Evolutionary conservation across 2,113 vertebrate species (phyloP), one percentile per base, ranked within the genome.

Genomic region (Carettochelys insculpta): DNA sequence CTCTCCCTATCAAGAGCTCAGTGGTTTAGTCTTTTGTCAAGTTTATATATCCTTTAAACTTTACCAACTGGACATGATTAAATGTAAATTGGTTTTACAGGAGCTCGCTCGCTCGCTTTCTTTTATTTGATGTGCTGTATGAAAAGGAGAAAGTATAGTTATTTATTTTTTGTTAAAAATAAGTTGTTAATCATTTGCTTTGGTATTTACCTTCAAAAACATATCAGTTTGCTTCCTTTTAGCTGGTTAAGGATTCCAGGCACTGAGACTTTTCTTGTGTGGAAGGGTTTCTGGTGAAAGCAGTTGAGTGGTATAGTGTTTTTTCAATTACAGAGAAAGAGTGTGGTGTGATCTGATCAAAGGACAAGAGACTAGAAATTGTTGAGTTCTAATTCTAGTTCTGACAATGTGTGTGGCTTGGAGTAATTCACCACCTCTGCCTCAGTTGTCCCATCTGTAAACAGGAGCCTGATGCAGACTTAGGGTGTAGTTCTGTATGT

Each of bases 121-220:
- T 86, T 81, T 79, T 31, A 71, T 43, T 58, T 75, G 29, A 83
- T 86, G 68, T 85, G 89, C 11, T 65, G 8, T 34, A n/a, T 65
- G 34, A 38, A 68, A 68, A 38, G 4, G 61, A 81, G 78, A 90
- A 83, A 3, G 34, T 92, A 41, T 54, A 89, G 56, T 92, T 85
- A 71, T 1, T 83, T 77, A 78, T 41, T 77, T 45, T 65, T n/a
- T n/a, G n/a, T n/a, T n/a, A n/a, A n/a, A n/a, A n/a, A n/a, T n/a
- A n/a, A n/a, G 11, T n/a, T 81, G 2, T 3, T 13, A 75, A 75
- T 27, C 12, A 65, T 65, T n/a, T n/a, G 34, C 34, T 65, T 0
- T 65, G 47, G 3, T 52, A 2, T 22, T 91, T 94, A 71, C 31
- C 11, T 7, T 0, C 83, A 41, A 41, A 10, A 76, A 1, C 76